These are phyloP conservation scores for Champsocephalus esox DNA, from an alignment of 2,797 vertebrate species.

Conservation along the genomic window DNA sequence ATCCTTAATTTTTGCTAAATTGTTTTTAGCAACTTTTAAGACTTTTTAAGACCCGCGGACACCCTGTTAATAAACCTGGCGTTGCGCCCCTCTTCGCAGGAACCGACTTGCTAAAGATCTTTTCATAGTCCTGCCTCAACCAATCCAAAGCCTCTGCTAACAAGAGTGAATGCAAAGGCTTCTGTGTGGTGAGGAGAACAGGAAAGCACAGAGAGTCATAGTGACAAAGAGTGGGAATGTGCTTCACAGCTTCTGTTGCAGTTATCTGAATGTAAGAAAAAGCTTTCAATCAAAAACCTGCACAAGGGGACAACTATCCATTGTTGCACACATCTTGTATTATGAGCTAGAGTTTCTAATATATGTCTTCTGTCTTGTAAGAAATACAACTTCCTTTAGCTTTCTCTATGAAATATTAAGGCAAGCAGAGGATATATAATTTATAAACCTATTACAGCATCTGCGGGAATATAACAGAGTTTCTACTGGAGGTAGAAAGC, in stretches of 20 bases:
- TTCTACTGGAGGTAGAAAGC: not conserved
- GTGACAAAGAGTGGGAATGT: not conserved
- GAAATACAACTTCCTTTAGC: constrained; percentile 44
- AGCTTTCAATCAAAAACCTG: not conserved
- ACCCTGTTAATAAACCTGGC: not conserved
- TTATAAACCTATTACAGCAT: constrained; percentile 53
- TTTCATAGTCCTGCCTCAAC: not conserved
- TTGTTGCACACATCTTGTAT: not conserved
- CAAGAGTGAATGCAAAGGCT: not conserved
- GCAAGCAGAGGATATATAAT: constrained; percentile 50
- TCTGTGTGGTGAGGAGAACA: not conserved
- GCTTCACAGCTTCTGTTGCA: not conserved
- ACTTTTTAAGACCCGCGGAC: too few relatives aligned
- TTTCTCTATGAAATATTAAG: constrained; percentile 62
- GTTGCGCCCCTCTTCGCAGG: not conserved
- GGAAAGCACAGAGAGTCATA: not conserved
- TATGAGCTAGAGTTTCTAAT: constrained; percentile 26
- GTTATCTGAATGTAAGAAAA: not conserved
- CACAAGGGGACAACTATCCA: not conserved
- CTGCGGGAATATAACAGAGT: constrained; percentile 16
- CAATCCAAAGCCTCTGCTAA: constrained; percentile 3
- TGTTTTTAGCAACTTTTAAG: too few relatives aligned
- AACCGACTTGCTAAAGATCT: not conserved
- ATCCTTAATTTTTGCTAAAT: too few relatives aligned
- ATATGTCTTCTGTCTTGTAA: constrained; percentile 15